A percentile compares a stretch with the other conserved stretches of the same genome.
These are phyloP conservation scores for Ptilorrhoa leucosticta DNA, from an alignment of 2,113 vertebrate species.

Conservation along the genomic window DNA sequence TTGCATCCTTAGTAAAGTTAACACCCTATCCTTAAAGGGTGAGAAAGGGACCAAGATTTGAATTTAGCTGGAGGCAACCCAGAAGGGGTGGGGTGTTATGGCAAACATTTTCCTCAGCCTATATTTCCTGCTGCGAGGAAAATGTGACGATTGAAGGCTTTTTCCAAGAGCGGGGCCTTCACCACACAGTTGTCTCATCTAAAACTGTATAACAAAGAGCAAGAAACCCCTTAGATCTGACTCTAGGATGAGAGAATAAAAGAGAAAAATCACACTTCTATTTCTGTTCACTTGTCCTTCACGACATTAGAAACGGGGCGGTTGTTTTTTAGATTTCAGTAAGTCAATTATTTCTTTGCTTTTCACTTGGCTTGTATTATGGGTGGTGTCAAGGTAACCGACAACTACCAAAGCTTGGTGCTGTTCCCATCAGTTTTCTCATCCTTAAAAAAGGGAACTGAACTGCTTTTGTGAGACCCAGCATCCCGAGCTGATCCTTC, in stretches of 20 bases:
- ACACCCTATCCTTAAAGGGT: neutral
- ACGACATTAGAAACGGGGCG: neutral
- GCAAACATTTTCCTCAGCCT: neutral
- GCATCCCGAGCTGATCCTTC: neutral
- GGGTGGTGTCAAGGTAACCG: neutral
- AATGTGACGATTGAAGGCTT: neutral
- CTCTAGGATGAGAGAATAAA: neutral
- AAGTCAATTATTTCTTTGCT: constrained; percentile 23
- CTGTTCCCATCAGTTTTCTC: neutral
- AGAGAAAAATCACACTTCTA: neutral
- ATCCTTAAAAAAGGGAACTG: neutral
- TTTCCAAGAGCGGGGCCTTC: neutral
- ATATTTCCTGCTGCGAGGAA: neutral
- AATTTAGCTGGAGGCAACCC: neutral
- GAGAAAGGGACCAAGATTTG: neutral
- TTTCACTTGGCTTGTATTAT: neutral
- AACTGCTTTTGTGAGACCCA: neutral
- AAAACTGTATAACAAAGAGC: neutral
- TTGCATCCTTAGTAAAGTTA: neutral
- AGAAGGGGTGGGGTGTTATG: neutral
- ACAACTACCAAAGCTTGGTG: neutral
- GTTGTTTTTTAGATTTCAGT: neutral
- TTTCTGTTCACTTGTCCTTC: constrained; percentile 22
- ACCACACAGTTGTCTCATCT: neutral
- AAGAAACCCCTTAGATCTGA: neutral